Base-by-base conservation (phyloP, 2,888 invertebrate genomes). In the Entomobrya proxima region DNA sequence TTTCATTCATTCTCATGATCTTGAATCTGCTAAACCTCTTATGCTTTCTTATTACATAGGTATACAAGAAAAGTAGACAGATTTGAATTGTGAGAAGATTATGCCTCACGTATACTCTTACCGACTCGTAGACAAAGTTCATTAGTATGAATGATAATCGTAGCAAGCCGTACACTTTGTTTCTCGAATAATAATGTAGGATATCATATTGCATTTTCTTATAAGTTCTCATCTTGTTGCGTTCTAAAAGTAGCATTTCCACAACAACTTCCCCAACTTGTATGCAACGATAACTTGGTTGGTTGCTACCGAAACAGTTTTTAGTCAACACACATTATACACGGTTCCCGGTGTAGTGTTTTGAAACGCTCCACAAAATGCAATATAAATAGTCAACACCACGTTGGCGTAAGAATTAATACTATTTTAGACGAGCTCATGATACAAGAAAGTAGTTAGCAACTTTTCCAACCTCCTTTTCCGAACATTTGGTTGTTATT, bases 191-290 rank as follows among this genome's bases (percentile, higher is more conserved):
- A n/a, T n/a, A 40, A 69, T 69, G 18, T 24, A 13, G 69, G 44
- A 72, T 72, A 72, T 67, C 67, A 67, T 40, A 67, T 67, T 67
- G 67, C 67, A 67, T 61, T 61, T 69, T 7, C 44, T 40, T 44
- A 24, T 47, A 50, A 35, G 30, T 9, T 74, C 47, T 47, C n/a
- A 9, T 40, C n/a, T 47, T 50, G 40, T 24, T 69, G 44, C 24
- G 67, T 79, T 80, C 80, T 80, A 80, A 80, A 80, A 80, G 80
- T 80, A 80, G 80, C 80, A 58, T 44, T 79, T 78, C 77, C 77
- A 79, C 69, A 35, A 7, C 50, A 74, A 44, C 69, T 44, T 44
- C 35, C 50, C 79, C 35, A 69, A 58, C 37, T 58, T 27, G 4
- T 55, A 0, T 61, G 5, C 9, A 32, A 61, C 58, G 1, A 47